Evolutionary conservation across 2,888 invertebrate genomes (phyloP), one percentile per base, ranked within the genome.

Genomic region (Athrips mouffetella): DNA sequence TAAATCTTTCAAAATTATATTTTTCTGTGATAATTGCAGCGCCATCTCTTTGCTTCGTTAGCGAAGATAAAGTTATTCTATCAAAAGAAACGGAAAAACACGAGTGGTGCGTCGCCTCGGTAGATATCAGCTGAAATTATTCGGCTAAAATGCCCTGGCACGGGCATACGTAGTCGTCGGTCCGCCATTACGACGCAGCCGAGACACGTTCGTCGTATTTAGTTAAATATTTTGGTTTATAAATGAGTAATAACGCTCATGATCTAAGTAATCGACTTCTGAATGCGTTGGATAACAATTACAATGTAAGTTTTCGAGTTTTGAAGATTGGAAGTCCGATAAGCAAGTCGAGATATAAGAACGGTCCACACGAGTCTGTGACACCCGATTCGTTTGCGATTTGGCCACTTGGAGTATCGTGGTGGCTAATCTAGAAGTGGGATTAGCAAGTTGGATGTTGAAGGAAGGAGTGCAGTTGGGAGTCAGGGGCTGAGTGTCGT

Each of bases 221-320:
- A 87, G 89, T 89, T 87, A 81, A 87, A 88, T 89, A 89, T 88
- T 89, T 89, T 87, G 79, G 83, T 86, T 88, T 91, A 91, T 93
- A 93, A 93, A 93, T 93, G 93, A 93, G 92, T 92, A 91, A 92
- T 91, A 92, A 92, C 91, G 92, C 93, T 90, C 92, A 92, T 91
- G 95, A 97, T 91, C 93, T 98, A 91, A 96, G 96, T 91, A 94
- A 95, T 91, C 96, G 94, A 93, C 94, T 98, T 93, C 94, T 96
- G 91, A 94, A 94, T 93, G 95, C 97, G 90, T 93, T 98, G 92
- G 97, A 98, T 94, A 94, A 92, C 91, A 95, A 96, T 91, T 96
- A 97, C 92, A 97, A 98, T 97, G 98, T 98, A 96, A 97, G 97
- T 91, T 87, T 81, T 65, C 75, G 79, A 80, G 79, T 78, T 86